Percentiles rank a stretch among this genome's conserved stretches.
These are phyloP conservation scores for Mellilla xanthometata DNA, from an alignment of 2,888 invertebrate species.

Conservation along the genomic window DNA sequence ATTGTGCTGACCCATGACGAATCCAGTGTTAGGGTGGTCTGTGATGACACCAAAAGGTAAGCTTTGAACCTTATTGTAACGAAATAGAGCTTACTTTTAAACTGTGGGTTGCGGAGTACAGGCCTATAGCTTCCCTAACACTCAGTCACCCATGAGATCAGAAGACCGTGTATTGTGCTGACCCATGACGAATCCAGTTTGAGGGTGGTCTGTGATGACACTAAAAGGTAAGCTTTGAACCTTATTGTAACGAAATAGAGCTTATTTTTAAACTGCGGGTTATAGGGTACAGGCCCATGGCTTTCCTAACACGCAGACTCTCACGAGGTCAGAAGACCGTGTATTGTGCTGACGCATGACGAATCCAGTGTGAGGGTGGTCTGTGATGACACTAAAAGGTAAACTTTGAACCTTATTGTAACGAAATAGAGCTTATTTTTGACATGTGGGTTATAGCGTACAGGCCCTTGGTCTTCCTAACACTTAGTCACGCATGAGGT, in stretches of 20 bases:
- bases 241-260: not conserved
- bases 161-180: not conserved
- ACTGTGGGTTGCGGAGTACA: too few relatives aligned
- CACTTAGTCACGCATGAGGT: conserved; percentile 55
- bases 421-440: too few relatives aligned
- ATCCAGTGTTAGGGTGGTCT: not conserved
- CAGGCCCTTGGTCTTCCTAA: too few relatives aligned
- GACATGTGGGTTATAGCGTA: too few relatives aligned
- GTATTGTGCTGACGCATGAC: not conserved
- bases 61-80: too few relatives aligned
- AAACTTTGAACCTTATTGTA: too few relatives aligned
- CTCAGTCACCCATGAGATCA: too few relatives aligned
- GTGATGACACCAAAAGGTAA: not conserved
- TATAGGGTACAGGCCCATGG: too few relatives aligned
- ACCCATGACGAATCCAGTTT: not conserved
- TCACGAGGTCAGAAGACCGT: not conserved
- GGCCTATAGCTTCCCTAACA: too few relatives aligned
- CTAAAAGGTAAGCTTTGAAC: not conserved
- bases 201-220: not conserved
- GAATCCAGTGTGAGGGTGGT: not conserved
- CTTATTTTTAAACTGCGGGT: too few relatives aligned
- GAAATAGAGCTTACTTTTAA: too few relatives aligned
- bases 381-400: not conserved
- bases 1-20: not conserved
- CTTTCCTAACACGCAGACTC: too few relatives aligned